Evolutionary conservation across 1,140 invertebrate genomes (phyloP), one percentile per base, ranked within the genome.

Genomic region (Sesamia nonagrioides): DNA sequence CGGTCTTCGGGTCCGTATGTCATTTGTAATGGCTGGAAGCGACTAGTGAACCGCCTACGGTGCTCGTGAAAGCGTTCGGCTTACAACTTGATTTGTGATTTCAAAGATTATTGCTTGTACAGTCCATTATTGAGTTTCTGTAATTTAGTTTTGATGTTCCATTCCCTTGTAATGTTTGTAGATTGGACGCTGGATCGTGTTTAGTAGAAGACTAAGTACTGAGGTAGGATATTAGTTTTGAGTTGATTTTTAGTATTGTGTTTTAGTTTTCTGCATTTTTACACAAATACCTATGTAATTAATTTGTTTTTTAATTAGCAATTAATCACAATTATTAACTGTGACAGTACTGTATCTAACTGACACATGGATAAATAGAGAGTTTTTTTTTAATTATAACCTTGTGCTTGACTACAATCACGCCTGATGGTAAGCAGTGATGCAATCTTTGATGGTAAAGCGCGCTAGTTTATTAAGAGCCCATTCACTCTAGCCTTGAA

Each of bases 11-110:
- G 75, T 45, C 81, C 56, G 84, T 91, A 60, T 86, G 78, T 89
- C 80, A 37, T 81, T 66, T 21, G 66, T 78, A 88, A 92, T 90
- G 68, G 89, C 89, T 93, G 86, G 91, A 89, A 92, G 92, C 91
- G 86, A 89, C 87, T 83, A 78, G 80, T 74, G 82, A 87, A 80
- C 92, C 90, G 88, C 92, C 92, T 92, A 94, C 92, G 83, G 86
- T 84, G 85, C 81, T 92, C 92, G 89, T 93, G 90, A 93, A 93
- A 92, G 89, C 91, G 85, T 91, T 90, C 90, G 88, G 82, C 89
- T 91, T 92, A 91, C 89, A 90, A 90, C 88, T 93, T 94, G 92
- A 94, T 94, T 94, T 94, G 93, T 93, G 91, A 91, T 91, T 90
- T 86, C 86, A 82, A 91, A 93, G 86, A 93, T 94, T 93, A 93